Percentiles rank a stretch among this genome's conserved stretches.
phyloP scores from a whole-genome alignment of 1,140 invertebrate genomes.

The Drosophila sulfurigaster region DNA sequence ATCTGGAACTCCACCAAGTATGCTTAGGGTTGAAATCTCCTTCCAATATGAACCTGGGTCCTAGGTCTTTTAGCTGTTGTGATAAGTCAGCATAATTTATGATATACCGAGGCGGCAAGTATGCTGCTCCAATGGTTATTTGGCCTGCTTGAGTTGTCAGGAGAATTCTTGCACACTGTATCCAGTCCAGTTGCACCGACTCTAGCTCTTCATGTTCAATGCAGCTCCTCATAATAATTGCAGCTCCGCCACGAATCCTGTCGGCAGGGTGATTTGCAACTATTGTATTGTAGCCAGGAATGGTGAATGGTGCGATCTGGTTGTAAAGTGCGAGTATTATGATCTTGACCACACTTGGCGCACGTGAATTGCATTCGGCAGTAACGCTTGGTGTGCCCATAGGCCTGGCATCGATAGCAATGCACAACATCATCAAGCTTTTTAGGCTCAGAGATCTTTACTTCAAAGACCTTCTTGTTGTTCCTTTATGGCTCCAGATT shows the following conservation, averaged over 20 bases:
- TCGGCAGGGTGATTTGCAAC: neutral
- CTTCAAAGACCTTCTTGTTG: no score
- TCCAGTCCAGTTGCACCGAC: slow-evolving; percentile 7
- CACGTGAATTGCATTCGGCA: no score
- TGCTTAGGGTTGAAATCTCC: no score
- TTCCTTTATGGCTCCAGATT: no score
- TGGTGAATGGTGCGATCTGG: slow-evolving; percentile 1
- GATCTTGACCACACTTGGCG: no score
- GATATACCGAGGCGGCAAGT: neutral
- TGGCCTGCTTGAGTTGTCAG: neutral
- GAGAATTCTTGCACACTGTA: slow-evolving; percentile 1
- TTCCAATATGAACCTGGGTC: neutral
- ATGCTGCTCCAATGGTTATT: neutral
- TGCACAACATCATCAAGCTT: no score
- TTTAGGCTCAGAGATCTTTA: no score
- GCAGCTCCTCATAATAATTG: slow-evolving; percentile 2
- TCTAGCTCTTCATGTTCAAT: slow-evolving; percentile 9
- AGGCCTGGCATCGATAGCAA: no score
- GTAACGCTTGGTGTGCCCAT: no score
- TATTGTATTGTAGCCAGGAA: slow-evolving; percentile 2
- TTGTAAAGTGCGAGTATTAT: neutral
- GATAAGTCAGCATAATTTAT: neutral
- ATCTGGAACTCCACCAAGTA: slow-evolving; percentile 12
- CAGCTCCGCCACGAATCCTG: slow-evolving; percentile 3
- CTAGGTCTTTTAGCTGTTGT: neutral